These are phyloP conservation scores for Craniophora ligustri DNA, from an alignment of 2,888 invertebrate species.

Conservation along the genomic window DNA sequence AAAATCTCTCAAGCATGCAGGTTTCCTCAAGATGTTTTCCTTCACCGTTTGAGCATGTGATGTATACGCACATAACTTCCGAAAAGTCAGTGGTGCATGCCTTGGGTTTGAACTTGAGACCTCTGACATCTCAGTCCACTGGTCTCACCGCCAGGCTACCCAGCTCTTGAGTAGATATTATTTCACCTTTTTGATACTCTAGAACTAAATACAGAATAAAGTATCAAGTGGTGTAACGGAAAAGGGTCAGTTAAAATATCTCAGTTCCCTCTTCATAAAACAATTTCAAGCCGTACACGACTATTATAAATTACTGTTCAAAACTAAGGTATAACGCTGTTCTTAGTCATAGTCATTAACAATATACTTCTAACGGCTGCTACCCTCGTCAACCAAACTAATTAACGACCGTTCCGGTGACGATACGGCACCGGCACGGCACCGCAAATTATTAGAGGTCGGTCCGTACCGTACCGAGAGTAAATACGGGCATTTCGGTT, in stretches of 20 bases:
- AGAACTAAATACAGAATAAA: too few relatives aligned
- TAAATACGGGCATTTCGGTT: conserved; percentile 27
- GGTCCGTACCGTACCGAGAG: conserved; percentile 10
- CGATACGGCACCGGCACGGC: conserved; percentile 36
- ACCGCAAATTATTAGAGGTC: conserved; percentile 53
- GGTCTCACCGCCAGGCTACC: too few relatives aligned
- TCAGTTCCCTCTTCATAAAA: conserved; percentile 29
- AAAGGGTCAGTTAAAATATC: too few relatives aligned
- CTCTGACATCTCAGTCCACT: too few relatives aligned
- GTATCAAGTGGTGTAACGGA: too few relatives aligned
- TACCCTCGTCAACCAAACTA: conserved; percentile 54
- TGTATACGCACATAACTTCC: too few relatives aligned
- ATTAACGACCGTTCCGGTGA: conserved; percentile 46
- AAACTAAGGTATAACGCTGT: conserved; percentile 32
- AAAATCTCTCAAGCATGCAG: background rate
- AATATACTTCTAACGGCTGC: conserved; percentile 35
- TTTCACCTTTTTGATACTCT: too few relatives aligned
- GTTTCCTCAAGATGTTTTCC: too few relatives aligned
- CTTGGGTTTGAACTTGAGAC: too few relatives aligned
- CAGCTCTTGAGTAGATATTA: too few relatives aligned
- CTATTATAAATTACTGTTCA: conserved; percentile 42
- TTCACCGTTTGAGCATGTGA: too few relatives aligned
- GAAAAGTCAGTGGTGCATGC: too few relatives aligned
- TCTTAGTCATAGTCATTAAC: conserved; percentile 42
- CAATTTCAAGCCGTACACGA: conserved; percentile 27